phyloP scores from a whole-genome alignment of 2,888 invertebrate genomes.

The Agapostemon virescens region DNA sequence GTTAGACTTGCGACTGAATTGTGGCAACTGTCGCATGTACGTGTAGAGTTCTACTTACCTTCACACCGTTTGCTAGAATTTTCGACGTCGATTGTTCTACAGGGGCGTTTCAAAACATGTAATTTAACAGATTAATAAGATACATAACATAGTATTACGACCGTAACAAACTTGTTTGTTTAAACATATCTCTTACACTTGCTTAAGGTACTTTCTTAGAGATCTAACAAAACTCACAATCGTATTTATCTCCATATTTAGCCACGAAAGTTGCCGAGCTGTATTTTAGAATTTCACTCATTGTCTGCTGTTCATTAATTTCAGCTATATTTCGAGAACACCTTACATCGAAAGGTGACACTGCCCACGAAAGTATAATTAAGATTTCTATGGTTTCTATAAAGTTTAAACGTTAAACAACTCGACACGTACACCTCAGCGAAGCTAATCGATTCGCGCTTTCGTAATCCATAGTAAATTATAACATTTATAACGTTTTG shows the following conservation, averaged over 20 bases:
- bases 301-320: background rate
- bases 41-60: constrained; percentile 33
- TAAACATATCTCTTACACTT: background rate
- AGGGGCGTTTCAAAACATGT: constrained; percentile 1
- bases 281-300: background rate
- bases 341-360: background rate
- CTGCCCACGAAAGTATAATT: background rate
- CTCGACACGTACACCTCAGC: background rate
- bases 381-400: constrained; percentile 2
- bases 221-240: background rate
- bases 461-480: constrained; percentile 38
- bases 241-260: background rate
- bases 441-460: constrained; percentile 13
- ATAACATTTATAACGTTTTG: constrained; percentile 26
- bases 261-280: background rate
- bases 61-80: constrained; percentile 39
- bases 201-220: background rate
- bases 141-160: background rate
- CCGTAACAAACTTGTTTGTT: background rate
- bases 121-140: background rate
- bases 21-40: constrained; percentile 20
- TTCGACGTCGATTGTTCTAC: constrained; percentile 19
- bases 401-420: background rate
- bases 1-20: constrained; percentile 3
- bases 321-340: constrained; percentile 4